Evolutionary conservation across 1,140 invertebrate genomes (phyloP).

Genomic region (Matsumurasca onukii): DNA sequence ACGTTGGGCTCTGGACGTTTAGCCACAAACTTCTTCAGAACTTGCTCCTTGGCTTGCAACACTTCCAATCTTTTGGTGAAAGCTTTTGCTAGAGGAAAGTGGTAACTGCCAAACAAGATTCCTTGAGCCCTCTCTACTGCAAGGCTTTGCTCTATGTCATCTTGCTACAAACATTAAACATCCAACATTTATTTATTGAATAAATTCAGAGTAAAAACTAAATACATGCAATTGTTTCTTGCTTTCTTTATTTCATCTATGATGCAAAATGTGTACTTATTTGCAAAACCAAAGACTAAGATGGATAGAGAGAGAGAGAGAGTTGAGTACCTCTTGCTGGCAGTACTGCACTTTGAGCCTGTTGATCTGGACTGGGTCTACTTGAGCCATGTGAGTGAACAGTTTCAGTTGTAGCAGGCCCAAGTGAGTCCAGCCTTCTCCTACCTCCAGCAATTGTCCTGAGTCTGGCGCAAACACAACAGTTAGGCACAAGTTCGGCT

Average conservation of each 20-base stretch:
- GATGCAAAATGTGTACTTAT: not conserved
- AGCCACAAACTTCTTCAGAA: conserved; percentile 52
- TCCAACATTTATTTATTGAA: no score
- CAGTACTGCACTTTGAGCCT: conserved; percentile 63
- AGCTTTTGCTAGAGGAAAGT: conserved; percentile 45
- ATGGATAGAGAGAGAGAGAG: no score
- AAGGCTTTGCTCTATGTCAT: conserved; percentile 40
- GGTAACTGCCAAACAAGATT: conserved; percentile 26
- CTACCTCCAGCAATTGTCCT: conserved; percentile 1
- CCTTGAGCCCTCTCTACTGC: conserved; percentile 37
- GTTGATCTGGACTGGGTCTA: conserved; percentile 76
- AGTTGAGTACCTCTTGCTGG: conserved; percentile 50
- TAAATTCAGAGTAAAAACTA: conserved; percentile 8
- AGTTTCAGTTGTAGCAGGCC: conserved; percentile 50
- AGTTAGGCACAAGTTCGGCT: no score
- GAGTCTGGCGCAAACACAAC: no score
- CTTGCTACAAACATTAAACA: conserved; percentile 29
- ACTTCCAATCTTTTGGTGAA: conserved; percentile 45
- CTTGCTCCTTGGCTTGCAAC: conserved; percentile 46
- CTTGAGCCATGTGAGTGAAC: conserved; percentile 50
- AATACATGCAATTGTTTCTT: no score
- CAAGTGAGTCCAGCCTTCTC: conserved; percentile 47
- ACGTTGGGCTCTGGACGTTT: conserved; percentile 55
- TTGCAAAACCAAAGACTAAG: no score
- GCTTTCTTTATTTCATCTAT: no score